Conservation (phyloP, 2,113 vertebrate species). For the Phrynocephalus versicolor region DNA sequence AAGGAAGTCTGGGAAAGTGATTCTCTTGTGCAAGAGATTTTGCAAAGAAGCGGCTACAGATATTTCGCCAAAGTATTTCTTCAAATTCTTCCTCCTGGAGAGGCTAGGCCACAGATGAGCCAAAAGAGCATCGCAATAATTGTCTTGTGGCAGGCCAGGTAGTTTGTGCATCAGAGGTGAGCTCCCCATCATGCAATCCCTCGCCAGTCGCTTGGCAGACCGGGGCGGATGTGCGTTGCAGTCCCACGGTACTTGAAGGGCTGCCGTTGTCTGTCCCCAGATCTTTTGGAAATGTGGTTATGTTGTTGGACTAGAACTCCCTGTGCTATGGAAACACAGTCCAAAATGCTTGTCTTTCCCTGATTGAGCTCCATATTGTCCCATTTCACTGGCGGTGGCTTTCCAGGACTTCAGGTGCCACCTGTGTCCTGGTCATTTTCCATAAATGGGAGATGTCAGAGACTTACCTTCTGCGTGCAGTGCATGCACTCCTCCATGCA, state of each 20-base stretch:
- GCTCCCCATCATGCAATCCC: neutral
- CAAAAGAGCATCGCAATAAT: neutral
- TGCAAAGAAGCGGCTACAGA: slow-evolving; percentile 15
- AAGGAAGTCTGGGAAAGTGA: neutral
- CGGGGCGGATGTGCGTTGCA: neutral
- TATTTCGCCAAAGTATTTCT: neutral
- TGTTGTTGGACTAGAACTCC: neutral
- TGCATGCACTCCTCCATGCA: neutral
- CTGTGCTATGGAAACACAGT: neutral
- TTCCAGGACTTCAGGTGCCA: neutral
- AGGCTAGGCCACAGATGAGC: neutral
- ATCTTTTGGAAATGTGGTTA: no score
- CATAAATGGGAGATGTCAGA: neutral
- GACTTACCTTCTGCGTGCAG: neutral
- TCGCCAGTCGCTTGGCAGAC: neutral
- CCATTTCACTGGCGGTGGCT: neutral
- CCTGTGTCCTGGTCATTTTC: neutral
- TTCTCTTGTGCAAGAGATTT: slow-evolving; percentile 40
- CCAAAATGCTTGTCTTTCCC: neutral
- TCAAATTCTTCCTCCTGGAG: slow-evolving; percentile 25
- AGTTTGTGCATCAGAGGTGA: neutral
- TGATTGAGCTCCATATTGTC: neutral
- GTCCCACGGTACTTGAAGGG: neutral
- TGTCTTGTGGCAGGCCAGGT: neutral
- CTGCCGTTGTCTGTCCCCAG: no score